Percentiles rank a stretch among this genome's conserved stretches.
Conservation (phyloP, 2,113 vertebrate genomes). For the Alexandromys fortis region DNA sequence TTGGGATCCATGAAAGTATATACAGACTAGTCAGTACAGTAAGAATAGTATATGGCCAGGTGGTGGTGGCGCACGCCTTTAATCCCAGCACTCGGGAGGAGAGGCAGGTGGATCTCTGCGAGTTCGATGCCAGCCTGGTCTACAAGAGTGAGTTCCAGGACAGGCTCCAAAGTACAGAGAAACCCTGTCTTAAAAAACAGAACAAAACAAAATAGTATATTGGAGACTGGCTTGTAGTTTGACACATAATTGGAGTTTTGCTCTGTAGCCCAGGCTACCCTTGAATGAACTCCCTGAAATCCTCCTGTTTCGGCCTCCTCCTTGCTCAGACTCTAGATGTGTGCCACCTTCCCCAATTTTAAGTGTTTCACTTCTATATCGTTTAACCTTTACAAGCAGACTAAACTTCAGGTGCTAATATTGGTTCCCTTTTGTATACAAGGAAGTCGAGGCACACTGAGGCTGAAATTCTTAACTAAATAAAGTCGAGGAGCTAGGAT, state of each 20-base stretch:
- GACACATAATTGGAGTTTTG: background rate
- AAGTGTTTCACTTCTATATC: background rate
- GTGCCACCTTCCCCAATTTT: background rate
- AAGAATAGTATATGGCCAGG: background rate
- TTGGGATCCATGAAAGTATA: background rate
- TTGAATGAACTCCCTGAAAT: background rate
- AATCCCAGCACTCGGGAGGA: too few species aligned
- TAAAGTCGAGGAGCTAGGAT: background rate
- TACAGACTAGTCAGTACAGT: background rate
- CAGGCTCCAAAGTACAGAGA: too few species aligned
- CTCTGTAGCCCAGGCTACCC: background rate
- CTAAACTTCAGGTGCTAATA: background rate
- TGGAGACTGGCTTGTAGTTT: constrained; percentile 7
- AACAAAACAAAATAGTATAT: background rate
- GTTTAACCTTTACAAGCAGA: constrained; percentile 4
- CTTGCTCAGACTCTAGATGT: background rate
- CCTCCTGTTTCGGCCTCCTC: background rate
- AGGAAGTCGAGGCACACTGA: background rate
- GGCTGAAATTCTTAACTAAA: background rate
- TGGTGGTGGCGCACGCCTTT: too few species aligned
- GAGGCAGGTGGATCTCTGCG: too few species aligned
- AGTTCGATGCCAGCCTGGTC: too few species aligned
- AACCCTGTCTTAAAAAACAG: too few species aligned
- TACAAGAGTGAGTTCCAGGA: too few species aligned
- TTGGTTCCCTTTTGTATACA: background rate